phyloP scores from a whole-genome alignment of 2,797 vertebrate genomes.

The Emydoidea blandingii region DNA sequence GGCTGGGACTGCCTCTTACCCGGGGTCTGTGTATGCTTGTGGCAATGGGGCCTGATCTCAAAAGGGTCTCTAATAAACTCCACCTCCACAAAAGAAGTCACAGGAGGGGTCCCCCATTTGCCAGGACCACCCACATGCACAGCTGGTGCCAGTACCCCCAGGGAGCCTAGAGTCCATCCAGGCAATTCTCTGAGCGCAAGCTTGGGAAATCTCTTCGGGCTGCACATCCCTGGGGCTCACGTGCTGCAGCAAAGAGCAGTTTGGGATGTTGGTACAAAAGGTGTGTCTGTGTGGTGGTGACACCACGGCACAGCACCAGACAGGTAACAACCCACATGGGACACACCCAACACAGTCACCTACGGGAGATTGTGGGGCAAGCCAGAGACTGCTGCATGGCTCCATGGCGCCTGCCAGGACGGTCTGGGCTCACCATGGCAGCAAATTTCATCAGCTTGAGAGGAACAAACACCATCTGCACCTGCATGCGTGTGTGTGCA shows the following conservation, averaged over 20 bases:
- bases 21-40: neutral
- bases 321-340: neutral
- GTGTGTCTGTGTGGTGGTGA: neutral
- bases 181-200: too few relatives aligned
- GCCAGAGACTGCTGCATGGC: too few relatives aligned
- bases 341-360: neutral
- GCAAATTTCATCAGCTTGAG: neutral
- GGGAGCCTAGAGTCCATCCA: too few relatives aligned
- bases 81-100: too few relatives aligned
- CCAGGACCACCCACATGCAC: neutral
- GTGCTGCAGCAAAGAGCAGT: neutral
- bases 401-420: too few relatives aligned
- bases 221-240: too few relatives aligned
- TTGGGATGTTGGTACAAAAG: neutral
- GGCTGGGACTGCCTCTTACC: neutral
- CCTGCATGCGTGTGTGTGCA: accelerated
- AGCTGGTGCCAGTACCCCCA: neutral
- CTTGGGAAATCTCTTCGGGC: too few relatives aligned
- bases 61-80: too few relatives aligned
- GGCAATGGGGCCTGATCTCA: too few relatives aligned
- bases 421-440: too few relatives aligned
- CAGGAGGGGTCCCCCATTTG: too few relatives aligned
- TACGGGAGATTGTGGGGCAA: neutral
- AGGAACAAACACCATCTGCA: accelerated
- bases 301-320: neutral